Percentiles rank a stretch among this genome's conserved stretches.
Evolutionary conservation across 35 echinoderm and acorn worm species (phyloP).

Genomic region (Heliocidaris tuberculata): DNA sequence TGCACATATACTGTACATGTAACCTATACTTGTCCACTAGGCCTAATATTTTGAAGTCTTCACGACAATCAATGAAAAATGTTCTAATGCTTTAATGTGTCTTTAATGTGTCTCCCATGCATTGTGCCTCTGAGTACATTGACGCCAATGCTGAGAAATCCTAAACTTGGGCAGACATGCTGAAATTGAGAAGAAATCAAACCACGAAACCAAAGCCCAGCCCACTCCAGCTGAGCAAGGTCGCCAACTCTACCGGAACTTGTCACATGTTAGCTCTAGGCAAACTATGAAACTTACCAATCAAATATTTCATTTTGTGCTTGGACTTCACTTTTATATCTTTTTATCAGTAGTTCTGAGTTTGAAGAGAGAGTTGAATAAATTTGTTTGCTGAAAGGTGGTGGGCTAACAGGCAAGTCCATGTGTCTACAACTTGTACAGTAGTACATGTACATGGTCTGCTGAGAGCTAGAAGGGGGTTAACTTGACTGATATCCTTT

Average conservation of each 20-base stretch:
- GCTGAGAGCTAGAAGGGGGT: too few species aligned
- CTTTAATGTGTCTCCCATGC: not conserved
- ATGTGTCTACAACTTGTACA: too few species aligned
- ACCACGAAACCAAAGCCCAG: not conserved
- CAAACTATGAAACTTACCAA: constrained; percentile 30
- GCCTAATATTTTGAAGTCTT: not conserved
- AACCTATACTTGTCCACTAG: too few species aligned
- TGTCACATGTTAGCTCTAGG: constrained; percentile 29
- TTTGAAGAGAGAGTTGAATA: not conserved
- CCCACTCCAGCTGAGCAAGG: constrained; percentile 20
- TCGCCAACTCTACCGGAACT: constrained; percentile 36
- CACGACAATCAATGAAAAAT: too few species aligned
- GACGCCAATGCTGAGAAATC: not conserved
- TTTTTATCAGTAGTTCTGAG: not conserved
- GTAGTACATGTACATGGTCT: too few species aligned
- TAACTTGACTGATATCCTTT: too few species aligned
- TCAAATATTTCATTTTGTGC: not conserved
- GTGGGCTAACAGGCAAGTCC: not conserved
- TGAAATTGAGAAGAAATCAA: not conserved
- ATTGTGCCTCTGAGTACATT: not conserved
- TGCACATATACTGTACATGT: not conserved
- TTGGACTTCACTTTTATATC: not conserved
- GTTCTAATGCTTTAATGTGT: not conserved
- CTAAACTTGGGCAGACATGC: not conserved
- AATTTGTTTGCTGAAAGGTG: not conserved